Percentiles rank a stretch among this genome's conserved stretches.
phyloP scores from a whole-genome alignment of 2,113 vertebrate species.

The Lagenorhynchus albirostris region DNA sequence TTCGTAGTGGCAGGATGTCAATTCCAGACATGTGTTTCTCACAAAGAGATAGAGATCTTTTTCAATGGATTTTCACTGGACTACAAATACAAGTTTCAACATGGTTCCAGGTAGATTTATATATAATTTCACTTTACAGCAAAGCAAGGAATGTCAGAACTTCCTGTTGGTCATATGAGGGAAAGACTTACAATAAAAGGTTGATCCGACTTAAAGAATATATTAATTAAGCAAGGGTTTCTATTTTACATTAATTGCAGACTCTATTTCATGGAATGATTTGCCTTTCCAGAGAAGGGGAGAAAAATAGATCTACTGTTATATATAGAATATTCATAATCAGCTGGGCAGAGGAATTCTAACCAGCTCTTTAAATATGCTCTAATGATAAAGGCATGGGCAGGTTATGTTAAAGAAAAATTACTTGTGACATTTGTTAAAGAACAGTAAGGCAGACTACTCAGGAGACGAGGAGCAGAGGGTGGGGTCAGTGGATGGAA shows the following conservation, averaged over 20 bases:
- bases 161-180: background rate
- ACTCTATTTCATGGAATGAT: background rate
- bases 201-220: background rate
- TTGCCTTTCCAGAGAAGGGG: background rate
- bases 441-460: background rate
- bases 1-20: background rate
- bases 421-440: background rate
- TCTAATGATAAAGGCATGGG: background rate
- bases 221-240: background rate
- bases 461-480: background rate
- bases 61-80: background rate
- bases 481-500: background rate
- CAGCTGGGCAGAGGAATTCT: background rate
- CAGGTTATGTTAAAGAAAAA: background rate
- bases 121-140: background rate
- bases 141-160: background rate
- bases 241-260: background rate
- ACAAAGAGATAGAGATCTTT: background rate
- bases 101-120: background rate
- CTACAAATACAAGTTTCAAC: background rate
- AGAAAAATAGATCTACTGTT: background rate
- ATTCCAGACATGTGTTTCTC: background rate
- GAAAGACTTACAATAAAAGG: rapidly evolving
- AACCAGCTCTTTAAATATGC: background rate
- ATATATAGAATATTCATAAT: background rate